Percentiles rank a stretch among this genome's conserved stretches.
phyloP scores from a whole-genome alignment of 2,797 vertebrate species.

The Avahi laniger region DNA sequence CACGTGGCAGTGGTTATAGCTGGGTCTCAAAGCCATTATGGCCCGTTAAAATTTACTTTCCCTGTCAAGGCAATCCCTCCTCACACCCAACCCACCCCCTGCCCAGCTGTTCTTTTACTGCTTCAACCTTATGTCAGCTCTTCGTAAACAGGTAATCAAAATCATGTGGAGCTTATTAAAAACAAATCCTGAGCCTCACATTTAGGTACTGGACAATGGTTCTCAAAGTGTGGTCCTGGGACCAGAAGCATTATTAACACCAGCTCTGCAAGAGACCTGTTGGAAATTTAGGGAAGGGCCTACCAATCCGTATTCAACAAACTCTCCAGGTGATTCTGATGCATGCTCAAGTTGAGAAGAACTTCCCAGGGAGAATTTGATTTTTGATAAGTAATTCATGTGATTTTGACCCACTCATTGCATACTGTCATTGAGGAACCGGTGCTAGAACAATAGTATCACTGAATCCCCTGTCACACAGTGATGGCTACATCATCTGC shows the following conservation, averaged over 20 bases:
- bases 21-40: not conserved
- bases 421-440: not conserved
- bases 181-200: not conserved
- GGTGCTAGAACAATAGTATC: not conserved
- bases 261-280: not conserved
- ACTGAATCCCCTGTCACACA: not conserved
- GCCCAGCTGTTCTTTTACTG: not conserved
- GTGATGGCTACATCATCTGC: not conserved
- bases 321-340: not conserved
- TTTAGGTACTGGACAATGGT: not conserved
- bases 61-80: not conserved
- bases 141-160: not conserved
- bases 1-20: not conserved
- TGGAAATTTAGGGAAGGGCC: not conserved
- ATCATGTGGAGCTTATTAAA: not conserved
- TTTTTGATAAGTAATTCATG: not conserved
- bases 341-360: not conserved
- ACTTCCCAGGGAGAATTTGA: not conserved
- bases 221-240: not conserved
- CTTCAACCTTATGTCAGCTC: not conserved
- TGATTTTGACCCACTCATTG: not conserved
- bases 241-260: not conserved
- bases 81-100: too few relatives aligned
- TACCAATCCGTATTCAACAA: not conserved
- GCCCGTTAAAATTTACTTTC: not conserved